phyloP scores from a whole-genome alignment of 1,140 invertebrate genomes.

The Sycobia sp. region DNA sequence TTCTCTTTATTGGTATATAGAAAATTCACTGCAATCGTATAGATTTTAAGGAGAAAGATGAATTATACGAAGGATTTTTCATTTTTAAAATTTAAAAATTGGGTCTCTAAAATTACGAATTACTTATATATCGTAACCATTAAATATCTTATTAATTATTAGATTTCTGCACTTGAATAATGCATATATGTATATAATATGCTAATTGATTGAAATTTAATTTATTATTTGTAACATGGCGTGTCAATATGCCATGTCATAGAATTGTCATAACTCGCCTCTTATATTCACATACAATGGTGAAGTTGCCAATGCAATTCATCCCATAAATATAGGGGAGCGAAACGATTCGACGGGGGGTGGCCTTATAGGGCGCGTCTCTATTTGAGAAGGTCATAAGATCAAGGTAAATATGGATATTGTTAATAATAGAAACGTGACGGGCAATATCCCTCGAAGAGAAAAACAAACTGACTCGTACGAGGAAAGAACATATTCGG shows the following conservation, averaged over 20 bases:
- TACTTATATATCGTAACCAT: too few relatives aligned
- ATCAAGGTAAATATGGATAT: constrained; percentile 41
- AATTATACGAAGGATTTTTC: too few relatives aligned
- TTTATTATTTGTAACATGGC: not conserved
- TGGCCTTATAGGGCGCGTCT: not conserved
- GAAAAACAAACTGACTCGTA: constrained; percentile 21
- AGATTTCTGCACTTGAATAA: not conserved
- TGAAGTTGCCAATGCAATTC: constrained; percentile 12
- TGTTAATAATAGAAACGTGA: constrained; percentile 28
- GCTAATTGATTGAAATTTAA: not conserved
- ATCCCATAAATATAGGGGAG: constrained; percentile 10
- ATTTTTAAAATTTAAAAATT: too few relatives aligned
- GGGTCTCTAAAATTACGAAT: too few relatives aligned
- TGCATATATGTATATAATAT: not conserved
- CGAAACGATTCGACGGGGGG: not conserved
- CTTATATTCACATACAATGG: not conserved
- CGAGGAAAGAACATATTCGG: constrained; percentile 21
- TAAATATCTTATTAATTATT: too few relatives aligned
- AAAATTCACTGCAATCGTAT: too few relatives aligned
- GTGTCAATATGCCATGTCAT: not conserved
- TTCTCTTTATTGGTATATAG: too few relatives aligned
- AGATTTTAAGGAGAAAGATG: too few relatives aligned
- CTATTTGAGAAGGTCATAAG: constrained; percentile 41
- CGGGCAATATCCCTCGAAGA: constrained; percentile 11
- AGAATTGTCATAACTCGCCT: constrained; percentile 14